These are phyloP conservation scores for Psilopsiagon aymara DNA, from an alignment of 2,113 vertebrate genomes.

Conservation along the genomic window DNA sequence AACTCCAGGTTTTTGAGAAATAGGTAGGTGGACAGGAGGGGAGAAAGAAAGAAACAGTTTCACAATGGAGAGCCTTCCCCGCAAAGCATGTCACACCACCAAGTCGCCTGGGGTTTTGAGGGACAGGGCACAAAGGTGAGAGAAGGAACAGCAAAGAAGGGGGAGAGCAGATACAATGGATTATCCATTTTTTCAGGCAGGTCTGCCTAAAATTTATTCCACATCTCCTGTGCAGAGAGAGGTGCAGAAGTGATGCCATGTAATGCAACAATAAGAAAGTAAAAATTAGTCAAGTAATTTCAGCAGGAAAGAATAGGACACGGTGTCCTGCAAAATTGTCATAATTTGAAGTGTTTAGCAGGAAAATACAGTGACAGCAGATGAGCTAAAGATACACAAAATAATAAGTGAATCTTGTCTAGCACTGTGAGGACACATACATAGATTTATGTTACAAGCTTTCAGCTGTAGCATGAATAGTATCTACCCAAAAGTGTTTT, in stretches of 20 bases:
- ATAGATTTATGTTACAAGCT: background rate
- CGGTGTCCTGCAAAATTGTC: background rate
- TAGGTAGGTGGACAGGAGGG: background rate
- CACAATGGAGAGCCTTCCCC: background rate
- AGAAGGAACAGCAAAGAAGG: background rate
- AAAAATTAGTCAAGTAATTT: constrained; percentile 5
- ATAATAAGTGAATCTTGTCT: background rate
- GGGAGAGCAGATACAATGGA: background rate
- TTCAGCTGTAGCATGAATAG: background rate
- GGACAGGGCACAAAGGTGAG: background rate
- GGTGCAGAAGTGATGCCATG: background rate
- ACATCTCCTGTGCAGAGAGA: background rate
- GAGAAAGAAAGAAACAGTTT: background rate
- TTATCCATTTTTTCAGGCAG: background rate
- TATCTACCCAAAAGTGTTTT: background rate
- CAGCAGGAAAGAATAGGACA: background rate
- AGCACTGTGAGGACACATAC: rapidly evolving
- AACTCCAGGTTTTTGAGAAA: background rate
- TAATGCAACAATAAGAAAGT: background rate
- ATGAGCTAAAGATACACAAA: constrained; percentile 12
- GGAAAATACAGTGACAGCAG: background rate
- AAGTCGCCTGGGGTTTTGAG: background rate
- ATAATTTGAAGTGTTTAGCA: background rate
- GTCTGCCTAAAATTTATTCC: background rate
- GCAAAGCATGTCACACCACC: background rate